Evolutionary conservation across 2,888 invertebrate genomes (phyloP), one percentile per base, ranked within the genome.

Genomic region (Platynereis dumerilii): DNA sequence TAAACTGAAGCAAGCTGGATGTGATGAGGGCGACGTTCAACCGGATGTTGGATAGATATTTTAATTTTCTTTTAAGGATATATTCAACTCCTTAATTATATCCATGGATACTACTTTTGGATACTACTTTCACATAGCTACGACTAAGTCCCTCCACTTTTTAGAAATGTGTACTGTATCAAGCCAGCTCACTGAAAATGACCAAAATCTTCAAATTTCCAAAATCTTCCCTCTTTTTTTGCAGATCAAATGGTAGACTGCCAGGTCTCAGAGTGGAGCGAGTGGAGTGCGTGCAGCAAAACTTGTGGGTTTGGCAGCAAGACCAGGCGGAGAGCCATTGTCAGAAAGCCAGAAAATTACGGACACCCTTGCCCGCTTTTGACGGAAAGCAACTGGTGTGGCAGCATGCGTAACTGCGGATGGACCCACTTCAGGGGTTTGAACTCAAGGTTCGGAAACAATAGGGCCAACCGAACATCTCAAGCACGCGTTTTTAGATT

Each of bases 261-360:
- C 90, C 64, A 94, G 93, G 67, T 70, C 5, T 39, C 61, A 20
- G 67, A 64, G 5, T 70, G 70, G 70, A 34, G 42, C 15, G 62
- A 60, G 29, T 70, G 68, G 94, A 91, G 91, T 78, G 86, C 89
- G 10, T 96, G 96, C 87, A 92, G 91, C 85, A 91, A 91, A 80
- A 90, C 91, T 60, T 94, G 95, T 81, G 94, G 94, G 71, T 93
- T 94, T 69, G 95, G 96, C 27, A 92, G 93, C 78, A 92, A 92
- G 84, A 88, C 90, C 83, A 89, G 95, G 75, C 90, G 90, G 74
- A 88, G 94, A 69, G 89, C 90, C 75, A 89, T 95, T 64, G 85
- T 91, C 72, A 90, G 91, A 76, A 90, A 91, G 75, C 90, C 92
- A 63, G 87, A 91, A 68, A 87, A 92, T 17, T 93, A 92, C 17